Conservation (phyloP, 2,888 invertebrate species). For the Heliconius aoede region DNA sequence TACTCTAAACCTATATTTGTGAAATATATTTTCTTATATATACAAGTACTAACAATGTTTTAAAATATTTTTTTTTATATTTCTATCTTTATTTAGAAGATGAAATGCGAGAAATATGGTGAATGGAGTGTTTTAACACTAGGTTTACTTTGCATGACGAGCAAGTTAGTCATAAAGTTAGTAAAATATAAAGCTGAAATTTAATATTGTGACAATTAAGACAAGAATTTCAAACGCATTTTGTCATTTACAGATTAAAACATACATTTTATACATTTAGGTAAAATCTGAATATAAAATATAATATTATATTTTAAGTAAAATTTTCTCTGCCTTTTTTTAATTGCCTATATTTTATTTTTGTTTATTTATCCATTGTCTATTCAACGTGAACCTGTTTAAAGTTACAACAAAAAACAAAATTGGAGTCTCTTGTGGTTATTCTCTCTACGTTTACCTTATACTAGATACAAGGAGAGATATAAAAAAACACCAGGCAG, state of each 20-base stretch:
- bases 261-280: neutral
- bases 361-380: neutral
- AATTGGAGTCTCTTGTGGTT: neutral
- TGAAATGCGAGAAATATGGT: neutral
- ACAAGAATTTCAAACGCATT: too few species aligned
- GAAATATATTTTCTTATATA: neutral
- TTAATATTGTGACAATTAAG: too few species aligned
- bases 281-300: too few species aligned
- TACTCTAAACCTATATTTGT: constrained; percentile 63
- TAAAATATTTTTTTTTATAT: neutral
- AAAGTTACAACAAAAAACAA: neutral
- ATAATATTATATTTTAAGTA: too few species aligned
- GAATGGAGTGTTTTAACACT: neutral
- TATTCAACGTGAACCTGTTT: neutral
- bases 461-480: too few species aligned
- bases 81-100: neutral
- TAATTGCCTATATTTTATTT: neutral
- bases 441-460: neutral
- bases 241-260: neutral
- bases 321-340: too few species aligned
- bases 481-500: neutral
- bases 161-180: too few species aligned
- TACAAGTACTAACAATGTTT: neutral
- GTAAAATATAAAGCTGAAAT: too few species aligned
- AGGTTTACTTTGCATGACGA: neutral